Evolutionary conservation across 2,797 vertebrate species (phyloP).

Genomic region (Petrocephalus sullivani): DNA sequence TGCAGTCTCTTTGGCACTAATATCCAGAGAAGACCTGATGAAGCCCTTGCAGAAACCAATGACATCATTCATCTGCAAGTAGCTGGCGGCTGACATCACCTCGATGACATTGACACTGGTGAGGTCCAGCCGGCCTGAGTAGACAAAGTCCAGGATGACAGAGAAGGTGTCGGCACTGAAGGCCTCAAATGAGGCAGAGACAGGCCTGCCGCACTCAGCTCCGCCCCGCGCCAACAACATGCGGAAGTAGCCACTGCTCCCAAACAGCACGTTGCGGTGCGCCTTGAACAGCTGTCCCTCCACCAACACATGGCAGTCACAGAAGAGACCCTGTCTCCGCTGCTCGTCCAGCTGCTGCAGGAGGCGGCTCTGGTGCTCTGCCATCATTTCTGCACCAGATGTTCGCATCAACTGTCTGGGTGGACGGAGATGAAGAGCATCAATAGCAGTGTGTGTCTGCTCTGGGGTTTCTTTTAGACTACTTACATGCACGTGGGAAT

Average conservation of each 20-base stretch:
- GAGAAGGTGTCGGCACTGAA: conserved; percentile 89
- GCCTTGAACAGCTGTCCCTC: conserved; percentile 91
- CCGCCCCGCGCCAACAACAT: conserved; percentile 86
- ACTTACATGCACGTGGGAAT: background rate
- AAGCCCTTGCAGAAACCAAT: conserved; percentile 94
- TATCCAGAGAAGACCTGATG: conserved; percentile 93
- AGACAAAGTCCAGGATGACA: conserved; percentile 91
- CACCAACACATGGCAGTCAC: conserved; percentile 89
- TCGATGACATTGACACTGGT: conserved; percentile 91
- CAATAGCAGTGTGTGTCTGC: background rate
- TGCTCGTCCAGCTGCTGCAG: conserved; percentile 90
- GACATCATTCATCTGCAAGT: conserved; percentile 94
- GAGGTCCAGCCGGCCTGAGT: conserved; percentile 89
- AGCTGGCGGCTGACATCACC: conserved; percentile 96
- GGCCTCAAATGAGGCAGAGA: conserved; percentile 84
- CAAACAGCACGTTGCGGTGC: conserved; percentile 89
- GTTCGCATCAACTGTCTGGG: conserved; percentile 63
- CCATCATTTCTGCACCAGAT: conserved; percentile 82
- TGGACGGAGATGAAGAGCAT: background rate
- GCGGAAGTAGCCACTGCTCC: conserved; percentile 94
- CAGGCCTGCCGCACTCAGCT: conserved; percentile 62
- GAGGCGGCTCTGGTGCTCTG: conserved; percentile 81
- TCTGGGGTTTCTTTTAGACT: background rate
- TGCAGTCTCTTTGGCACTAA: conserved; percentile 74
- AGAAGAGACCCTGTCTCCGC: conserved; percentile 86